A percentile compares a stretch with the other conserved stretches of the same genome.
phyloP scores from a whole-genome alignment of 2,113 vertebrate genomes.

The Henicopernis longicauda region DNA sequence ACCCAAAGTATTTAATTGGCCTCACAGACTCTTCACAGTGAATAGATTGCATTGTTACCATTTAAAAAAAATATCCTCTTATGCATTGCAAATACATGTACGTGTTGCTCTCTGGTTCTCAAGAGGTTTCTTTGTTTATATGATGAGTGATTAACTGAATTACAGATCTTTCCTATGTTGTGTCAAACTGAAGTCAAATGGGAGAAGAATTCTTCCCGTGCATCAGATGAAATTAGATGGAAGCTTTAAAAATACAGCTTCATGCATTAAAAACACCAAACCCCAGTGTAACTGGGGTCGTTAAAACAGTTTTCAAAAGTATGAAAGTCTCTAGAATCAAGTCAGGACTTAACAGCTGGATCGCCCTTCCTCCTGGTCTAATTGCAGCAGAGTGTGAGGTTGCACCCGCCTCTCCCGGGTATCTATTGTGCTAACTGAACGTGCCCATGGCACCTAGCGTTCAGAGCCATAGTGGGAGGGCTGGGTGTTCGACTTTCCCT shows the following conservation, averaged over 20 bases:
- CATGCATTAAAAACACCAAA: accelerated
- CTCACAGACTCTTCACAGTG: conserved; percentile 64
- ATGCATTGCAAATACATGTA: conserved; percentile 61
- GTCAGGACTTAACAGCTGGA: background rate
- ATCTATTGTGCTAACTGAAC: background rate
- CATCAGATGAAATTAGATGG: background rate
- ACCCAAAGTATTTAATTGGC: conserved; percentile 76
- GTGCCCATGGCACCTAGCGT: accelerated
- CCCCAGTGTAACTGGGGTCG: accelerated
- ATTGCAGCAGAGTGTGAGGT: accelerated
- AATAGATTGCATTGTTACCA: conserved; percentile 76
- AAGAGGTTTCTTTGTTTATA: conserved; percentile 78
- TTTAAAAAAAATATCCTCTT: conserved; percentile 55
- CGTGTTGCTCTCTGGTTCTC: conserved; percentile 65
- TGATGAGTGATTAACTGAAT: conserved; percentile 72
- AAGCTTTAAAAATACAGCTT: background rate
- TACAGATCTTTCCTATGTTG: conserved; percentile 41
- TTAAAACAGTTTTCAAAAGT: background rate
- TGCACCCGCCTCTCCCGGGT: background rate
- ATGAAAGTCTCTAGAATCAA: accelerated
- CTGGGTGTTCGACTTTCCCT: too few relatives aligned
- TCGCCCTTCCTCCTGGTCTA: accelerated
- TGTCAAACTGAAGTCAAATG: conserved; percentile 23
- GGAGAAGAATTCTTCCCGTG: background rate
- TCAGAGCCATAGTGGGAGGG: background rate